phyloP scores from a whole-genome alignment of 2,888 invertebrate genomes.

The Amphipoea oculea region DNA sequence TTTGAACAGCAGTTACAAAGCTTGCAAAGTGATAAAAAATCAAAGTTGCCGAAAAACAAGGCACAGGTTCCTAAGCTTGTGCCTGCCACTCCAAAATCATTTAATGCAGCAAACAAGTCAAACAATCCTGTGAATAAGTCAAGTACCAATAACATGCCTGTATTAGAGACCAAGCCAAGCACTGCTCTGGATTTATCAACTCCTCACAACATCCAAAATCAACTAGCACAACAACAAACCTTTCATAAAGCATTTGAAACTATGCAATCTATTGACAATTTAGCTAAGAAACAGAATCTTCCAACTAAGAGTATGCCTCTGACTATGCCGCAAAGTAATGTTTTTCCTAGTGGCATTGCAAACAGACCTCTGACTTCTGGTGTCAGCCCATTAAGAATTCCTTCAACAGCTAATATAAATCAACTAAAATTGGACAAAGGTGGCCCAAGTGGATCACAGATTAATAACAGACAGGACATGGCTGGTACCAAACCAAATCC shows the following conservation, averaged over 20 bases:
- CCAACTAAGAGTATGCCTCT: constrained; percentile 79
- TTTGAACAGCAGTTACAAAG: constrained; percentile 88
- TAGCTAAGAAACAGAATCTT: constrained; percentile 87
- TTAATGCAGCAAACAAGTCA: constrained; percentile 82
- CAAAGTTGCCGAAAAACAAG: constrained; percentile 86
- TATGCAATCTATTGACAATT: constrained; percentile 89
- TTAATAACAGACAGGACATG: constrained; percentile 77
- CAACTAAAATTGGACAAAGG: constrained; percentile 83
- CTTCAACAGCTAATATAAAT: constrained; percentile 77
- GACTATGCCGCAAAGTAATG: constrained; percentile 77
- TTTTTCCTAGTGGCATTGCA: constrained; percentile 77
- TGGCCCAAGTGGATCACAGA: constrained; percentile 70
- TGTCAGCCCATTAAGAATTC: constrained; percentile 80
- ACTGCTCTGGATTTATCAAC: constrained; percentile 88
- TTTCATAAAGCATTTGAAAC: constrained; percentile 85
- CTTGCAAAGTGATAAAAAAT: constrained; percentile 85
- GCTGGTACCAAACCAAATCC: constrained; percentile 74
- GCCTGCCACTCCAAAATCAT: constrained; percentile 84
- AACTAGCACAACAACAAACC: constrained; percentile 84
- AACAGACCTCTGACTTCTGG: constrained; percentile 77
- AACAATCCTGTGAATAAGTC: constrained; percentile 75
- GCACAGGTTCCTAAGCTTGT: constrained; percentile 87
- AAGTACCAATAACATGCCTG: constrained; percentile 64
- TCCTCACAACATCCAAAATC: constrained; percentile 84
- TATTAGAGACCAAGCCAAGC: constrained; percentile 79